Conservation (phyloP, 2,113 vertebrate species). For the Phaethon lepturus region DNA sequence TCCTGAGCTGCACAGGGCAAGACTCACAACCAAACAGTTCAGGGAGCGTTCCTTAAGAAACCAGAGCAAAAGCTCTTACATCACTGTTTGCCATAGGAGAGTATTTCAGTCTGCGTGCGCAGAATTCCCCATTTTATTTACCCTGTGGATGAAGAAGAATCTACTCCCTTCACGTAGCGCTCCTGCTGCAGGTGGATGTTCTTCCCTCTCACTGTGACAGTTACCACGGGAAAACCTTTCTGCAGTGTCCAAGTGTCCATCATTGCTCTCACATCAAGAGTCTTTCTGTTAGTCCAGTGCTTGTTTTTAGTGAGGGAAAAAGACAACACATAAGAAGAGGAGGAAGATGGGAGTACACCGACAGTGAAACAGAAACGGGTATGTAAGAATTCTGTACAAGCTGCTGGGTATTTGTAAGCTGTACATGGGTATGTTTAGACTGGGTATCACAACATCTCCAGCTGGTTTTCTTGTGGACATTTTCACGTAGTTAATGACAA, state of each 20-base stretch:
- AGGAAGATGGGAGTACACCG: neutral
- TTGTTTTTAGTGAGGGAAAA: neutral
- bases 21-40: neutral
- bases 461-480: neutral
- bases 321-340: neutral
- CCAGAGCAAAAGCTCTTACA: neutral
- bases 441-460: neutral
- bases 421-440: neutral
- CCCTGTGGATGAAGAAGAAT: slow-evolving; percentile 72
- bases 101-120: rapidly evolving
- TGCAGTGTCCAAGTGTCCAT: slow-evolving; percentile 94
- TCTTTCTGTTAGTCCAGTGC: slow-evolving; percentile 81
- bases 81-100: neutral
- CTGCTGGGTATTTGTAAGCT: neutral
- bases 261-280: slow-evolving; percentile 82
- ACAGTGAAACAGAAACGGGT: neutral
- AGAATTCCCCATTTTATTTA: slow-evolving; percentile 46
- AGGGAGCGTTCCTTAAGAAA: neutral
- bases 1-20: neutral
- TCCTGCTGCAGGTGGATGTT: slow-evolving; percentile 85
- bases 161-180: slow-evolving; percentile 78
- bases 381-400: neutral
- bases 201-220: slow-evolving; percentile 81
- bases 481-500: neutral
- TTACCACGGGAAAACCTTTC: slow-evolving; percentile 90